Evolutionary conservation across 2,888 invertebrate genomes (phyloP).

Genomic region (Acleris emargana): DNA sequence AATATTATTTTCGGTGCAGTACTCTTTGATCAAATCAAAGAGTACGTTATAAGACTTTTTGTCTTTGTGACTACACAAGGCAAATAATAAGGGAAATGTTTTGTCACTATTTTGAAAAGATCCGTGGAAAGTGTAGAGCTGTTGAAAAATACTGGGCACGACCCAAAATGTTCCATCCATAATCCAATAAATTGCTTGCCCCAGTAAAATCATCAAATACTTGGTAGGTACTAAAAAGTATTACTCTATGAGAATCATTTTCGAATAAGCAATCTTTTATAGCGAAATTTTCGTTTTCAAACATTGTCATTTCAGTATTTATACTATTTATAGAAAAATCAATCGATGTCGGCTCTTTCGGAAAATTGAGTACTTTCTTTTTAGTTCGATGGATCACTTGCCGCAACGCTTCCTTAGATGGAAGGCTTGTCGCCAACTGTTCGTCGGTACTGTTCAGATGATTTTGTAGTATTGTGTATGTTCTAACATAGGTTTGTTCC

Average conservation of each 20-base stretch:
- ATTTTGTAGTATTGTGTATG: constrained; percentile 2
- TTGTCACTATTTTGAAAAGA: constrained; percentile 3
- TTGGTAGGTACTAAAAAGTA: constrained; percentile 2
- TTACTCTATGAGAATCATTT: constrained; percentile 1
- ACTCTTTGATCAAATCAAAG: constrained; percentile 9
- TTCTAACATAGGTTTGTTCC: constrained; percentile 7
- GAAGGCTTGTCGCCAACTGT: constrained; percentile 9
- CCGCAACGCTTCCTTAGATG: constrained; percentile 11
- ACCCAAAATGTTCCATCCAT: constrained; percentile 6
- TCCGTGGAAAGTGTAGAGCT: constrained; percentile 4
- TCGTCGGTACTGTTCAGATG: constrained; percentile 1
- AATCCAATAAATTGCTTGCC: constrained; percentile 14
- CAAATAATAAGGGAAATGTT: neutral
- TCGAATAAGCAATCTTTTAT: constrained; percentile 6
- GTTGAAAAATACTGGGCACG: constrained; percentile 2
- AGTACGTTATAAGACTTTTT: constrained; percentile 4
- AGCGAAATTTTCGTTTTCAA: neutral
- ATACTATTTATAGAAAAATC: constrained; percentile 4
- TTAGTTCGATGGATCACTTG: constrained; percentile 7
- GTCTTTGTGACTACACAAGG: constrained; percentile 5
- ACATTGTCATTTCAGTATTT: constrained; percentile 1
- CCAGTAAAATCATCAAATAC: constrained; percentile 10
- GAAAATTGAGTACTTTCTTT: constrained; percentile 10
- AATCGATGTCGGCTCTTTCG: constrained; percentile 11
- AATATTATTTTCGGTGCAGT: constrained; percentile 9